Evolutionary conservation across 37 sponge, comb jelly and placozoan genomes (phyloP).

Genomic region (Oopsacas minuta): DNA sequence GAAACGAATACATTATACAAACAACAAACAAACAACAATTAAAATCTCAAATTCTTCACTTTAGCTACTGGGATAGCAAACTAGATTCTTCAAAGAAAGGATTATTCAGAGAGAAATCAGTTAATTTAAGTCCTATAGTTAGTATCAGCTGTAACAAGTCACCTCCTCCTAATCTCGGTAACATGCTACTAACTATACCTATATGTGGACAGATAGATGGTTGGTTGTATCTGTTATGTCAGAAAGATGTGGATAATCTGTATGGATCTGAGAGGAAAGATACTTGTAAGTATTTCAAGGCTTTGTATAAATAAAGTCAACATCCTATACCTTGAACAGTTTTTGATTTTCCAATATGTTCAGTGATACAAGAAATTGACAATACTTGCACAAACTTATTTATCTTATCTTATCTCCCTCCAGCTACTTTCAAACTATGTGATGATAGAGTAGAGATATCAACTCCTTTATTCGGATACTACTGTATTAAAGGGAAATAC

Average conservation of each 20-base stretch:
- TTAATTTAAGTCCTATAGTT: background rate
- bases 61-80: background rate
- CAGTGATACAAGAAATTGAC: too few species aligned
- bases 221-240: background rate
- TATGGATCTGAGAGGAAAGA: background rate
- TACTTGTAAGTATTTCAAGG: background rate
- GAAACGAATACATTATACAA: too few species aligned
- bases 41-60: background rate
- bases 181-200: background rate
- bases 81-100: background rate
- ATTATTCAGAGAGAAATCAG: background rate
- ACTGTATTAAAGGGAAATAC: background rate
- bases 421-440: background rate
- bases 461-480: background rate
- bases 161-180: background rate
- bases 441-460: background rate
- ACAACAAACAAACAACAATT: too few species aligned
- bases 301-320: too few species aligned
- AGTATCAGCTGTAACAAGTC: background rate
- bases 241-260: background rate
- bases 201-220: background rate
- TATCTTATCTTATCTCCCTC: too few species aligned
- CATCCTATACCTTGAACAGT: background rate
- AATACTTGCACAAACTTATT: too few species aligned
- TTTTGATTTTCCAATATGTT: background rate